These are phyloP conservation scores for Petrophora chlorosata DNA, from an alignment of 2,888 invertebrate genomes.

Conservation along the genomic window DNA sequence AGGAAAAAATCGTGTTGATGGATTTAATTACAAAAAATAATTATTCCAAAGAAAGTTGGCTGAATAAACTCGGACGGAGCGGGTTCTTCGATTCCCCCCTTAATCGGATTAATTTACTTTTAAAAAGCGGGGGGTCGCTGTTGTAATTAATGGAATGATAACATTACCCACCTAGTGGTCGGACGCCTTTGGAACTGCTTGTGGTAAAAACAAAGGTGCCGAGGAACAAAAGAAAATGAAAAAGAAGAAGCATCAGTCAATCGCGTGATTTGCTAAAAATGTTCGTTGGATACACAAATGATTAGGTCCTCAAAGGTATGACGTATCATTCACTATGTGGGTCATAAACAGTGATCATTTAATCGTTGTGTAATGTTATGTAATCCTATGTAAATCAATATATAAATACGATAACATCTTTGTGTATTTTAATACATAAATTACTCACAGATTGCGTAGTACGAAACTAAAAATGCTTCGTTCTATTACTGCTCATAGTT, in stretches of 20 bases:
- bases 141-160: slow-evolving; percentile 84
- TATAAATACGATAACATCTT: too few species aligned
- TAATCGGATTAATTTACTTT: slow-evolving; percentile 84
- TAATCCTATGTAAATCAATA: too few species aligned
- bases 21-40: slow-evolving; percentile 85
- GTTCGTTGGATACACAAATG: too few species aligned
- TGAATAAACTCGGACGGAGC: slow-evolving; percentile 82
- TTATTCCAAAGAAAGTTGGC: slow-evolving; percentile 82
- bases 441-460: too few species aligned
- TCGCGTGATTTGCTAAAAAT: too few species aligned
- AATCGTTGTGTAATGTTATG: too few species aligned
- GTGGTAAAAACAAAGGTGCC: slow-evolving; percentile 46
- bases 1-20: slow-evolving; percentile 84
- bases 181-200: slow-evolving; percentile 63
- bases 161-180: slow-evolving; percentile 79
- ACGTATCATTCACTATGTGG: too few species aligned
- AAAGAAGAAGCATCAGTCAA: not conserved
- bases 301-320: too few species aligned
- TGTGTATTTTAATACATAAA: too few species aligned
- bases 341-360: too few species aligned
- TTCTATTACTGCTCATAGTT: too few species aligned
- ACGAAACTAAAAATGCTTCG: too few species aligned
- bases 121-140: slow-evolving; percentile 79
- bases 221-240: slow-evolving; percentile 32
- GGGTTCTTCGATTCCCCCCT: slow-evolving; percentile 82